A percentile compares a stretch with the other conserved stretches of the same genome.
These are phyloP conservation scores for Goniozus legneri DNA, from an alignment of 1,140 invertebrate species.

Conservation along the genomic window DNA sequence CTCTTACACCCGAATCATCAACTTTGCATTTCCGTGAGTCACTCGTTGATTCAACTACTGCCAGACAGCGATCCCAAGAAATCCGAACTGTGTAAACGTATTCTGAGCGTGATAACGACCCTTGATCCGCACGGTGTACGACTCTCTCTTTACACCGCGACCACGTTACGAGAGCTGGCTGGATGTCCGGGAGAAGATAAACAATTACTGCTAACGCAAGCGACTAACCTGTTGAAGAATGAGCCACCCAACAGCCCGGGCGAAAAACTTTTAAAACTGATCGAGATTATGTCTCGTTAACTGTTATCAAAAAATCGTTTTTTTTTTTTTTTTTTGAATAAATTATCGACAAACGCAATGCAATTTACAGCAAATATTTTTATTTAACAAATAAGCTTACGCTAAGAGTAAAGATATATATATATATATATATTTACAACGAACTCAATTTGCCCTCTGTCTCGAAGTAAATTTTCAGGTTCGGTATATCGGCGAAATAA, in stretches of 20 bases:
- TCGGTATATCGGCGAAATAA: too few species aligned
- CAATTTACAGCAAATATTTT: too few species aligned
- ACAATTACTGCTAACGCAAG: conserved; percentile 43
- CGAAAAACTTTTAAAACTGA: conserved; percentile 46
- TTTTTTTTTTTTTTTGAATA: too few species aligned
- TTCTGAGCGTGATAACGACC: conserved; percentile 61
- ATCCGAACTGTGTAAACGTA: conserved; percentile 63
- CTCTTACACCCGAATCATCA: conserved; percentile 79
- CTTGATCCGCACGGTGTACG: conserved; percentile 70
- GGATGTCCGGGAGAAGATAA: conserved; percentile 57
- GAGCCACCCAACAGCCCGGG: conserved; percentile 56
- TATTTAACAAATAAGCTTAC: too few species aligned
- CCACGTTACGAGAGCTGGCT: conserved; percentile 66
- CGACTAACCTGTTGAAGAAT: conserved; percentile 48
- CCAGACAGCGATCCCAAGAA: conserved; percentile 59
- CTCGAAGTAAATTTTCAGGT: too few species aligned
- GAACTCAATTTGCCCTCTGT: too few species aligned
- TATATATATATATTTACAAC: too few species aligned
- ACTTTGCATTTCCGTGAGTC: conserved; percentile 73
- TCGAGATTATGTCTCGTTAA: too few species aligned
- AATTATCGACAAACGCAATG: too few species aligned
- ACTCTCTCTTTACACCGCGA: conserved; percentile 68
- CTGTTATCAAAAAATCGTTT: too few species aligned
- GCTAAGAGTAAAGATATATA: too few species aligned
- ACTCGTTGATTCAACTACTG: conserved; percentile 72